These are phyloP conservation scores for Drosophila tristis DNA, from an alignment of 1,140 invertebrate genomes.

Conservation along the genomic window DNA sequence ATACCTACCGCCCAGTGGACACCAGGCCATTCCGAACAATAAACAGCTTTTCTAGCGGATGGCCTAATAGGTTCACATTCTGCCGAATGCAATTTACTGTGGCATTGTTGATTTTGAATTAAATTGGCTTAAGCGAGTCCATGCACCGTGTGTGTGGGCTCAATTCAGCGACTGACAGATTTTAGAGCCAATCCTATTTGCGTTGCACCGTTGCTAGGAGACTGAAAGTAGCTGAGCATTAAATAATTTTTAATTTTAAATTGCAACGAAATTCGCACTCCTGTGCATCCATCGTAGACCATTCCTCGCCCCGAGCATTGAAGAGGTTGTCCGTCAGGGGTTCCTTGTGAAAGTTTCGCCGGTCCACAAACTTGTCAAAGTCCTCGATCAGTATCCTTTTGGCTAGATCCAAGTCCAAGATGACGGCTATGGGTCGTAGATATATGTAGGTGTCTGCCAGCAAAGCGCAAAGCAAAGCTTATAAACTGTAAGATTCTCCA, in stretches of 20 bases:
- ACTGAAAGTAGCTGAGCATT: not conserved
- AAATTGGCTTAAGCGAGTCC: slow-evolving; percentile 24
- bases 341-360: too few species aligned
- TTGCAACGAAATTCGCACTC: not conserved
- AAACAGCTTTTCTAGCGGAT: slow-evolving; percentile 59
- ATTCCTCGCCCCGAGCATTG: too few species aligned
- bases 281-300: slow-evolving; percentile 39
- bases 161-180: not conserved
- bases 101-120: slow-evolving; percentile 58
- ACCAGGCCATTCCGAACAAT: slow-evolving; percentile 38
- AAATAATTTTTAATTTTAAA: slow-evolving; percentile 9
- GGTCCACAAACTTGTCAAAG: slow-evolving; percentile 85
- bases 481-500: too few species aligned
- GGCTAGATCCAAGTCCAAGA: slow-evolving; percentile 86
- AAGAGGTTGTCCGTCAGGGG: too few species aligned
- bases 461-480: slow-evolving; percentile 4
- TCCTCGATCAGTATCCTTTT: slow-evolving; percentile 86
- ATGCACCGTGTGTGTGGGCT: not conserved
- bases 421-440: slow-evolving; percentile 84
- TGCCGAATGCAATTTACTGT: slow-evolving; percentile 52
- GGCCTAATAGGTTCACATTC: slow-evolving; percentile 65
- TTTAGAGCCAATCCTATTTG: not conserved
- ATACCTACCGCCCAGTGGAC: not conserved
- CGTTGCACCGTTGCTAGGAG: not conserved
- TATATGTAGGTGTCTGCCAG: slow-evolving; percentile 84